Conservation (phyloP, 2,113 vertebrate genomes). For the Brienomyrus brachyistius region DNA sequence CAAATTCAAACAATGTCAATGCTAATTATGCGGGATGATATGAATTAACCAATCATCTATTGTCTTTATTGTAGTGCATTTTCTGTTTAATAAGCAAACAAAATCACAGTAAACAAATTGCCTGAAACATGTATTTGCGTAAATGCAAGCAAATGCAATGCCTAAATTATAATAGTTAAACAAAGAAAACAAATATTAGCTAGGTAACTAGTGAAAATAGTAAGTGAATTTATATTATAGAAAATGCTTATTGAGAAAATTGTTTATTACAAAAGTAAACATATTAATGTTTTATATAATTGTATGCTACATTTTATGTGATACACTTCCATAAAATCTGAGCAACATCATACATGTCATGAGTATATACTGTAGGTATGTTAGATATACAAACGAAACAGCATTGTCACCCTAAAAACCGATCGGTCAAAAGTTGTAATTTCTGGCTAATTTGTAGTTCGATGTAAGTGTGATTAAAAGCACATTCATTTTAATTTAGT, state of each 20-base stretch:
- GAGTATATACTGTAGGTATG: background rate
- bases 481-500: background rate
- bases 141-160: background rate
- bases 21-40: background rate
- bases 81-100: background rate
- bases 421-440: background rate
- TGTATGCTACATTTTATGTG: background rate
- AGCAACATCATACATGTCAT: background rate
- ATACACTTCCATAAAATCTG: background rate
- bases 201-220: background rate
- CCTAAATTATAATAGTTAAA: background rate
- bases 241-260: background rate
- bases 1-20: background rate
- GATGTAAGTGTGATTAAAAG: background rate
- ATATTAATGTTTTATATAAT: background rate
- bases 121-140: background rate
- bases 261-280: background rate
- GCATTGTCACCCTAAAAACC: background rate
- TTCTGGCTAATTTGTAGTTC: background rate
- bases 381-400: background rate
- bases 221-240: background rate
- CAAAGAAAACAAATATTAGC: background rate
- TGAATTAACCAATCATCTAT: background rate
- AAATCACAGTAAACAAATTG: background rate
- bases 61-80: background rate